These are phyloP conservation scores for Apomyelois bistriatella DNA, from an alignment of 2,888 invertebrate species.

Conservation along the genomic window DNA sequence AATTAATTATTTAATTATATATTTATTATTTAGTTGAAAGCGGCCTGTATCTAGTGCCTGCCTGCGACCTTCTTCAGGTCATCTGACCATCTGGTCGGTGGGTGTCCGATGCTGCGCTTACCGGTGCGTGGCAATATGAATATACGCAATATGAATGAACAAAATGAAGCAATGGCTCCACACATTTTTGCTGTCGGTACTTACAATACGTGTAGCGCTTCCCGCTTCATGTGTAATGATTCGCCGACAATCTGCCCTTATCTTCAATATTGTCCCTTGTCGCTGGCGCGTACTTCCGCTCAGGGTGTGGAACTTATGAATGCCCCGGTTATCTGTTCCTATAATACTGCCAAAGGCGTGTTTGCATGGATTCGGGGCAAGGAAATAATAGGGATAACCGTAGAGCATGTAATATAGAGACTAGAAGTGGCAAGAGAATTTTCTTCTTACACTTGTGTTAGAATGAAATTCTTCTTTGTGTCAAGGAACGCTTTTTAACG, in stretches of 20 bases:
- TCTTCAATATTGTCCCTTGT: slow-evolving; percentile 16
- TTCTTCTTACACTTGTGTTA: too few relatives aligned
- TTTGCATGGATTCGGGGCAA: slow-evolving; percentile 6
- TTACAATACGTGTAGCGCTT: neutral
- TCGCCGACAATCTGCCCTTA: slow-evolving; percentile 14
- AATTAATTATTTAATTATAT: too few relatives aligned
- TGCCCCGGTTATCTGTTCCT: slow-evolving; percentile 10
- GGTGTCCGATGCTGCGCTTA: too few relatives aligned
- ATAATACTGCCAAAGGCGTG: slow-evolving; percentile 4
- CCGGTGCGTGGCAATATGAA: too few relatives aligned
- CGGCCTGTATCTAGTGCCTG: too few relatives aligned
- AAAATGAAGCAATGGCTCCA: too few relatives aligned
- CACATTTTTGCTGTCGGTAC: neutral
- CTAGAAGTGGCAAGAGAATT: too few relatives aligned
- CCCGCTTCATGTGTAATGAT: slow-evolving; percentile 13
- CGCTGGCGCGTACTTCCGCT: slow-evolving; percentile 13
- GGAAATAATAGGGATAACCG: slow-evolving; percentile 5
- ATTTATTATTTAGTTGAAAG: too few relatives aligned
- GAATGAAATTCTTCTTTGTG: too few relatives aligned
- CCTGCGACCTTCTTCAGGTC: too few relatives aligned
- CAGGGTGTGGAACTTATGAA: slow-evolving; percentile 14
- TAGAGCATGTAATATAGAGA: neutral
- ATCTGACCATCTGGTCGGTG: too few relatives aligned
- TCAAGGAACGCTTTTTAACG: too few relatives aligned
- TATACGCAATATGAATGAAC: neutral